Base-by-base conservation (phyloP, 1,140 invertebrate species). In the Drosophila pachea region DNA sequence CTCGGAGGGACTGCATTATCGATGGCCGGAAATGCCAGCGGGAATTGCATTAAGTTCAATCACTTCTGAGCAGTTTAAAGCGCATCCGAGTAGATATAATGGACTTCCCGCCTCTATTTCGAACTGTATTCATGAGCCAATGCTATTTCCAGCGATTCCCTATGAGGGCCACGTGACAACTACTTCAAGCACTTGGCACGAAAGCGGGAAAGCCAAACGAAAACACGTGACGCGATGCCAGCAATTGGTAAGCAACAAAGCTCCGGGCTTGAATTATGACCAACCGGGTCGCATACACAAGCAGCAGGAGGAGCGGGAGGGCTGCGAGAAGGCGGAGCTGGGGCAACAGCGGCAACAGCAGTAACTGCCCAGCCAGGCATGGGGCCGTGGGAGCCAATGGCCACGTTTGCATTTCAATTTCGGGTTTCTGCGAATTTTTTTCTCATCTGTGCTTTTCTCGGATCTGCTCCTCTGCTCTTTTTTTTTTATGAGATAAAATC, bases 391-490 rank as follows among this genome's bases (percentile, higher is more conserved):
- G n/a, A 14, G 8, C 62, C 74, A 69, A 60, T 59, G 68, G 68
- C 76, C 73, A 84, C 79, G 79, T 79, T 84, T 83, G 76, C 79
- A 84, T 83, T 84, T 84, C 79, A 84, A 84, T 84, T 84, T 84
- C 75, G 68, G 66, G 32, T 76, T 84, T 65, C 33, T 63, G 47
- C 53, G 59, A 36, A 69, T 62, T 74, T 49, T 54, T 59, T 53
- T 22, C 32, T 52, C 14, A 42, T 33, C 60, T 45, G 11, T 9
- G 29, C 11, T 42, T 42, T 55, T 40, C 40, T 14, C 12, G 22
- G 22, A 22, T 22, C 22, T 22, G 22, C 22, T 22, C 3, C 22
- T 3, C 22, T 3, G 22, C 22, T 22, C 50, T 50, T 49, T 55
- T 40, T 45, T 29, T 32, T 16, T 31, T 45, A 49, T 49, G 71